phyloP scores from a whole-genome alignment of 2,888 invertebrate genomes.

The Germaria angustata region DNA sequence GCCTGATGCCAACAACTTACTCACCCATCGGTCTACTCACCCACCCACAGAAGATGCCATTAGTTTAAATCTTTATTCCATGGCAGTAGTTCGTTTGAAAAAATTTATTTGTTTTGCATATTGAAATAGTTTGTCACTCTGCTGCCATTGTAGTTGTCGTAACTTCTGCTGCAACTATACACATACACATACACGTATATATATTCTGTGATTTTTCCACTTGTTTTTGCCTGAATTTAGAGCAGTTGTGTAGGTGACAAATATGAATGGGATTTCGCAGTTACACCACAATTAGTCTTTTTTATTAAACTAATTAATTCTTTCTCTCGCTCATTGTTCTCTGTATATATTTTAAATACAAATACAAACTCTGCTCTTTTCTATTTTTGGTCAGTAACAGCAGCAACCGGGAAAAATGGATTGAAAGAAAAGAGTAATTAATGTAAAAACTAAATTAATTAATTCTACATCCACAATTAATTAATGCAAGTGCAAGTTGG shows the following conservation, averaged over 20 bases:
- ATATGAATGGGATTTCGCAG: conserved; percentile 62
- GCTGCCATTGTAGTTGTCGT: background rate
- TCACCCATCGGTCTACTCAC: background rate
- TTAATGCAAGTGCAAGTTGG: background rate
- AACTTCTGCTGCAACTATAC: background rate
- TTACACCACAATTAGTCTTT: conserved; percentile 63
- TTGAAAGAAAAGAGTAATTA: background rate
- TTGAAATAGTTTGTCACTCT: conserved; percentile 50
- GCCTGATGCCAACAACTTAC: background rate
- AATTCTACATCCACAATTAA: conserved; percentile 1
- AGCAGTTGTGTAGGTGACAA: conserved; percentile 52
- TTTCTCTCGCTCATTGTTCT: background rate
- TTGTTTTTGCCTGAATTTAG: background rate
- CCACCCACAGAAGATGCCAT: conserved; percentile 15
- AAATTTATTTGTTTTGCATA: conserved; percentile 52
- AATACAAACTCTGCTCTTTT: background rate
- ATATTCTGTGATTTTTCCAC: background rate
- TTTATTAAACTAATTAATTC: conserved; percentile 63
- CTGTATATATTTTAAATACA: background rate
- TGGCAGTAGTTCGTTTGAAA: conserved; percentile 4
- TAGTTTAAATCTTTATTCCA: conserved; percentile 33
- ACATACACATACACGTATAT: too few species aligned
- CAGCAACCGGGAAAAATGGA: background rate
- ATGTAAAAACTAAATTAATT: conserved; percentile 10
- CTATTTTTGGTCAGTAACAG: background rate